These are phyloP conservation scores for Enteromius afrohamiltoni DNA, from an alignment of 2,797 vertebrate species.

Conservation along the genomic window DNA sequence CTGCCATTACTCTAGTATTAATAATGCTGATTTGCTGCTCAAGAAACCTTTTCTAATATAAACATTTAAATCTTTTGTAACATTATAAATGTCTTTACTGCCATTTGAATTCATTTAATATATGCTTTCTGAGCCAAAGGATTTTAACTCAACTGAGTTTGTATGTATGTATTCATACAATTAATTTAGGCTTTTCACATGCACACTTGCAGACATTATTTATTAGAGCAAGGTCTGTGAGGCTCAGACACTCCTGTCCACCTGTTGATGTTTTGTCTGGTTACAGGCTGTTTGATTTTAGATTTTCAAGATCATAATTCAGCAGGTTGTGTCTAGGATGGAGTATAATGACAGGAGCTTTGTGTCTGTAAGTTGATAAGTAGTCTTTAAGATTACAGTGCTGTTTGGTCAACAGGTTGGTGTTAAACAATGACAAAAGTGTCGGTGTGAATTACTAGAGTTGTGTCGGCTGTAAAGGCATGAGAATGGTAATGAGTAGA, in stretches of 20 bases:
- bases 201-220: constrained; percentile 36
- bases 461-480: background rate
- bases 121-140: background rate
- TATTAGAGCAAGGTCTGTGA: constrained; percentile 45
- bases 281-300: constrained; percentile 52
- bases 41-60: background rate
- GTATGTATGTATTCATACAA: background rate
- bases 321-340: constrained; percentile 56
- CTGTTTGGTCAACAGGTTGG: constrained; percentile 32
- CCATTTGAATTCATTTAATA: background rate
- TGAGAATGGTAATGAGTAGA: constrained; percentile 5
- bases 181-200: background rate
- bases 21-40: background rate
- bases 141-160: background rate
- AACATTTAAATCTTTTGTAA: background rate
- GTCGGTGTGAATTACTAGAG: background rate
- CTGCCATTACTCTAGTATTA: background rate
- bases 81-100: background rate
- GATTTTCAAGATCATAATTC: constrained; percentile 51
- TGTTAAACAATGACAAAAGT: constrained; percentile 37
- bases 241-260: constrained; percentile 56
- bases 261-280: constrained; percentile 64
- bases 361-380: constrained; percentile 59
- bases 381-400: constrained; percentile 54
- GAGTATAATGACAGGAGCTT: constrained; percentile 61